Percentiles rank a stretch among this genome's conserved stretches.
Conservation (phyloP, 2,797 vertebrate genomes). For the Ispidina lecontei region DNA sequence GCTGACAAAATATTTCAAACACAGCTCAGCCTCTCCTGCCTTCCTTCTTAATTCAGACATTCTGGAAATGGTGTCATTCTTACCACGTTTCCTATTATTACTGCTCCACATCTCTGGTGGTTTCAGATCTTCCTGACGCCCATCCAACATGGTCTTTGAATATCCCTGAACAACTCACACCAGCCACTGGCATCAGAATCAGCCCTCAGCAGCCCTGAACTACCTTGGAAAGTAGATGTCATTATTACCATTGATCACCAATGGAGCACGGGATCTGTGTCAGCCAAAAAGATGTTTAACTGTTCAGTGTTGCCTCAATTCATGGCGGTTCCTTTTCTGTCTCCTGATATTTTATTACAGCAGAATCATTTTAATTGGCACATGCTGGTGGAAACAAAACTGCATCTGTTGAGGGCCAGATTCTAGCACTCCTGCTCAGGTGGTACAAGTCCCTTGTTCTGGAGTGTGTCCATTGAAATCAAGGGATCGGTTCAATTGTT, state of each 20-base stretch:
- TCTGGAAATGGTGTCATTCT: slow-evolving; percentile 54
- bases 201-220: slow-evolving; percentile 38
- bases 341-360: slow-evolving; percentile 59
- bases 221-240: slow-evolving; percentile 45
- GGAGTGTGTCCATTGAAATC: slow-evolving; percentile 60
- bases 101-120: slow-evolving; percentile 32
- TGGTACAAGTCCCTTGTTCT: slow-evolving; percentile 52
- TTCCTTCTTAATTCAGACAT: slow-evolving; percentile 59
- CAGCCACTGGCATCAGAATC: slow-evolving; percentile 36
- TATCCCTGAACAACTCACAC: slow-evolving; percentile 47
- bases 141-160: slow-evolving; percentile 59
- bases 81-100: slow-evolving; percentile 42
- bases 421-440: slow-evolving; percentile 63
- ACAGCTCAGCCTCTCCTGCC: background rate
- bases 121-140: slow-evolving; percentile 57
- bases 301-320: slow-evolving; percentile 41
- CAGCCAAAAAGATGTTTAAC: slow-evolving; percentile 18
- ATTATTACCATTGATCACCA: slow-evolving; percentile 36
- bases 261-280: slow-evolving; percentile 42
- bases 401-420: slow-evolving; percentile 58
- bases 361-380: slow-evolving; percentile 71
- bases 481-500: slow-evolving; percentile 58
- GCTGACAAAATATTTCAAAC: slow-evolving; percentile 44
- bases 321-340: slow-evolving; percentile 13
- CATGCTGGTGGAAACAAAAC: slow-evolving; percentile 67